Evolutionary conservation across 2,888 invertebrate genomes (phyloP), one percentile per base, ranked within the genome.

Genomic region (Flabesymbios commensalis): DNA sequence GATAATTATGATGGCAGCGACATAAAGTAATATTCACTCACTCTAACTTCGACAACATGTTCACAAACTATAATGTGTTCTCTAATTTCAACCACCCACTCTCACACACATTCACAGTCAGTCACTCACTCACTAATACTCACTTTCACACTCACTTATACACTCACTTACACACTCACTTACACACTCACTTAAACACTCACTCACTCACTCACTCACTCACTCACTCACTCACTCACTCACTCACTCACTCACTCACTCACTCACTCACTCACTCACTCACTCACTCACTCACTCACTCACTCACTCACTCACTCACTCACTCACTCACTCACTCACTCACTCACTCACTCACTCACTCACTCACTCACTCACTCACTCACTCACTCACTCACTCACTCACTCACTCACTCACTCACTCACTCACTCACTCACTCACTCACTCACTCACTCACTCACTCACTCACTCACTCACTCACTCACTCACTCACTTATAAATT

Each of bases 191-290:
- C n/a, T n/a, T n/a, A n/a, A n/a, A n/a, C n/a, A n/a, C n/a, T n/a
- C n/a, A n/a, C n/a, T n/a, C n/a, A 48, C 49, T 3, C 49, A 28
- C 49, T 26, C 49, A 28, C 49, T 26, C 49, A 48, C 49, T 26
- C 49, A 28, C 49, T 22, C 49, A 48, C 49, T 26, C 49, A 48
- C 49, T 22, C 49, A 48, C 24, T 26, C 49, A 48, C 49, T 26
- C 49, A 48, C 49, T 48, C 29, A 48, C 49, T 3, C 49, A 48
- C 49, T 48, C 29, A 5, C 49, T 26, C 49, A 48, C 49, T 22
- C 49, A 48, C 49, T 26, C 29, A 48, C 49, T 26, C 29, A 7
- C 39, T 36, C 39, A 36, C 39, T 36, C 39, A 10, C n/a, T 36
- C 10, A 10, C 39, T 36, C 39, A 36, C 39, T 36, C 10, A n/a